Base-by-base conservation (phyloP, 2,888 invertebrate species). In the Pimpla rufipes region DNA sequence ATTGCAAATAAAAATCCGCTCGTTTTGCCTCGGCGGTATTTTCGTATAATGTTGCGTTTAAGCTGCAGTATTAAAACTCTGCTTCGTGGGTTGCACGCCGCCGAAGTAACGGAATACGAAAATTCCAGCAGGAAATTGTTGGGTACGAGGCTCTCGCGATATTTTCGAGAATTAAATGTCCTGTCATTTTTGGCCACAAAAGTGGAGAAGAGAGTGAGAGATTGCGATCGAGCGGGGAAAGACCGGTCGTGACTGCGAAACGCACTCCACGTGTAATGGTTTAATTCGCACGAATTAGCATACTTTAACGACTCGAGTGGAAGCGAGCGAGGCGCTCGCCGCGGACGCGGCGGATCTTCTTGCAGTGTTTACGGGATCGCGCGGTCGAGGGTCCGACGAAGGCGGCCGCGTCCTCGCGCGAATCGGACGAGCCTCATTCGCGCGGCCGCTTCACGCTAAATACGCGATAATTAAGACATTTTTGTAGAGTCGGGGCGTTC, bases 201-300 rank as follows among this genome's bases (percentile, higher is more conserved):
- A 79, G 83, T 45, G 79, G 81, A 83, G 85, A 52, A 71, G 16
- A 57, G 57, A 84, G 87, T 76, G 84, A 85, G 83, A 85, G 85
- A 88, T 87, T 83, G 86, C 83, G 87, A 88, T 85, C 85, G 62
- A 87, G 87, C 85, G 85, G 85, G 84, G 76, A 84, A 70, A 74
- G 80, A 86, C 83, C 84, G 86, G 85, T 77, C 86, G 84, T 84
- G 81, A 85, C 84, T 83, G 85, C 84, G 80, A 81, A 70, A 74
- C 83, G 82, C 85, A 79, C 75, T 84, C 40, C 45, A 29, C 70
- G 35, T 87, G 88, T 89, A 90, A 90, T 90, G 89, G 87, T 90
- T 89, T 89, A 89, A 90, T 89, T 89, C 88, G 87, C 86, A 75
- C 74, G 84, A 88, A 90, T 90, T 90, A 89, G 88, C 90, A 90